Evolutionary conservation across 2,113 vertebrate genomes (phyloP).

Genomic region (Conger conger): DNA sequence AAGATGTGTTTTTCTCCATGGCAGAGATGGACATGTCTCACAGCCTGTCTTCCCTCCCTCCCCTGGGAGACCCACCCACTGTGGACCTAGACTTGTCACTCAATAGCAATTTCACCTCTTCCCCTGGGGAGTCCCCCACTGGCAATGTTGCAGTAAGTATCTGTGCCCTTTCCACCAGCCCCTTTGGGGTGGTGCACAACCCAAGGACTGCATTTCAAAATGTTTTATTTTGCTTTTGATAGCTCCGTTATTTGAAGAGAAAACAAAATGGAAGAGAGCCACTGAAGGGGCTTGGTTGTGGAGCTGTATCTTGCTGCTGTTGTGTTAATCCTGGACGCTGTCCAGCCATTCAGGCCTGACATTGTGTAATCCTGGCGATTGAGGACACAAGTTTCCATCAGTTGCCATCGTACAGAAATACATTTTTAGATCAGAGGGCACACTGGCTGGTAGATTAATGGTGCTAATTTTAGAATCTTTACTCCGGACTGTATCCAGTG

Average conservation of each 20-base stretch:
- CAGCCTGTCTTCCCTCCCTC: slow-evolving; percentile 92
- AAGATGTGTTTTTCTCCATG: slow-evolving; percentile 99
- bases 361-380: background rate
- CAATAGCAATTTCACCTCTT: slow-evolving; percentile 87
- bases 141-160: slow-evolving; percentile 76
- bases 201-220: background rate
- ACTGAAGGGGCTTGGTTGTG: background rate
- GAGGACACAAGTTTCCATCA: background rate
- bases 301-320: too few species aligned
- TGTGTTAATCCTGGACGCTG: too few species aligned
- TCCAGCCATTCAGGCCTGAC: too few species aligned
- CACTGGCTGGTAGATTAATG: background rate
- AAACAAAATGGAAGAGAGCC: background rate
- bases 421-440: background rate
- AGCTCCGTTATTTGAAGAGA: background rate
- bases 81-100: slow-evolving; percentile 93
- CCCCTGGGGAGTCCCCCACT: slow-evolving; percentile 85
- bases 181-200: background rate
- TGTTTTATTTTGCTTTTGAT: background rate
- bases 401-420: background rate
- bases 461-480: background rate
- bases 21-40: slow-evolving; percentile 99
- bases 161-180: background rate
- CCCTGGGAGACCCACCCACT: slow-evolving; percentile 91
- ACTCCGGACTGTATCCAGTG: background rate